Percentiles rank a stretch among this genome's conserved stretches.
phyloP scores from a whole-genome alignment of 1,140 invertebrate genomes.

The Contarinia nasturtii region DNA sequence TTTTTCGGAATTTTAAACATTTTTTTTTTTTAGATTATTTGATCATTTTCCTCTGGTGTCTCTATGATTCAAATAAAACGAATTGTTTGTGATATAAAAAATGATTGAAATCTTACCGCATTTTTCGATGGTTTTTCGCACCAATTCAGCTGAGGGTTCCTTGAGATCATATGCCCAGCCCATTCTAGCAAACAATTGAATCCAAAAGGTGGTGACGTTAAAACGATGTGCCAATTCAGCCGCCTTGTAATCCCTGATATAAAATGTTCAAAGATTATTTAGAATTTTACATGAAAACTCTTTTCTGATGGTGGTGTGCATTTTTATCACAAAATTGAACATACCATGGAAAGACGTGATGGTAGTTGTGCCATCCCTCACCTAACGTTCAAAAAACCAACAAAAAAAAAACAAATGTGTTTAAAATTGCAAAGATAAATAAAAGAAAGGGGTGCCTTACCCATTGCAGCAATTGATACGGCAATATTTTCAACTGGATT shows the following conservation, averaged over 20 bases:
- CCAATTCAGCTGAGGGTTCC: slow-evolving; percentile 32
- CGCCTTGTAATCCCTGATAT: slow-evolving; percentile 43
- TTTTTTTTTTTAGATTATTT: too few relatives aligned
- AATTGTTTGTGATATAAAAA: not conserved
- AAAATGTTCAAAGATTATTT: not conserved
- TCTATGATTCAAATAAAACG: too few relatives aligned
- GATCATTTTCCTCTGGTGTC: too few relatives aligned
- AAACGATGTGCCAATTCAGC: slow-evolving; percentile 37
- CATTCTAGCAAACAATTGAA: slow-evolving; percentile 55
- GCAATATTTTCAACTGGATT: slow-evolving; percentile 39
- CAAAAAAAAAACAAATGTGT: too few relatives aligned
- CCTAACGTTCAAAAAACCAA: too few relatives aligned
- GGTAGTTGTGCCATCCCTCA: slow-evolving; percentile 88
- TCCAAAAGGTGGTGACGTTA: slow-evolving; percentile 29
- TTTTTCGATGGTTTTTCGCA: slow-evolving; percentile 30
- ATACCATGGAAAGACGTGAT: slow-evolving; percentile 82
- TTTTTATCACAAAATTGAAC: too few relatives aligned
- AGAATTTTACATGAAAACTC: not conserved
- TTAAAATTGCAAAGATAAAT: too few relatives aligned
- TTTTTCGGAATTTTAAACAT: too few relatives aligned
- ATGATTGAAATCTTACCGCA: slow-evolving; percentile 21
- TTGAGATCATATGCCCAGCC: slow-evolving; percentile 61
- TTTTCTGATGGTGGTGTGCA: slow-evolving; percentile 18
- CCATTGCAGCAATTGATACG: slow-evolving; percentile 35
- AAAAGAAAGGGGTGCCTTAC: slow-evolving; percentile 32